phyloP scores from a whole-genome alignment of 2,113 vertebrate species.

The Alexandromys fortis region DNA sequence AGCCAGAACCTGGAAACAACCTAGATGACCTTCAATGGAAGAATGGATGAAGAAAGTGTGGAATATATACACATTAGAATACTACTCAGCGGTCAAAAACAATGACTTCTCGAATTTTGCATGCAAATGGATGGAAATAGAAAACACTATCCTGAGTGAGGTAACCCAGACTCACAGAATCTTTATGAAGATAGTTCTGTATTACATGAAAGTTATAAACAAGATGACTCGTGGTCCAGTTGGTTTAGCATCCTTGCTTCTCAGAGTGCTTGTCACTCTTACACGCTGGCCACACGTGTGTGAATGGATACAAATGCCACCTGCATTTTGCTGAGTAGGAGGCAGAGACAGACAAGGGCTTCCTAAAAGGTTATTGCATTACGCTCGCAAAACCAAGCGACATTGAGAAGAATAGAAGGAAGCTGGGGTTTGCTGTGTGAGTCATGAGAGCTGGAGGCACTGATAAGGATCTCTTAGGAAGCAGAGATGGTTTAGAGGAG shows the following conservation, averaged over 20 bases:
- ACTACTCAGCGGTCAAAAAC: no score
- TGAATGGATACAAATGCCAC: neutral
- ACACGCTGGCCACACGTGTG: neutral
- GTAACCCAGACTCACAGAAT: neutral
- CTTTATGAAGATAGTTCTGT: neutral
- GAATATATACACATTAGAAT: no score
- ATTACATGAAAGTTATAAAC: neutral
- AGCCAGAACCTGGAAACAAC: no score
- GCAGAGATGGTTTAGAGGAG: constrained; percentile 26
- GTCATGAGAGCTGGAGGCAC: neutral
- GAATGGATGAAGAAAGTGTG: no score
- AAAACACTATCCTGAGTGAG: no score
- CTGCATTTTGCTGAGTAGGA: neutral
- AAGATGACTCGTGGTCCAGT: neutral
- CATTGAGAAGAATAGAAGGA: neutral
- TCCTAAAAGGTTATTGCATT: neutral
- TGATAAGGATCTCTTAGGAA: constrained; percentile 22
- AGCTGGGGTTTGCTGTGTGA: neutral
- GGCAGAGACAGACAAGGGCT: neutral
- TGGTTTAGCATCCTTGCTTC: neutral
- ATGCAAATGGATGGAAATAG: no score
- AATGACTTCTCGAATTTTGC: no score
- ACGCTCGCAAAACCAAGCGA: neutral
- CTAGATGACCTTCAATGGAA: no score
- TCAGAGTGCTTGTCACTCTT: neutral